These are phyloP conservation scores for Calliphora vicina DNA, from an alignment of 1,140 invertebrate genomes.

Conservation along the genomic window DNA sequence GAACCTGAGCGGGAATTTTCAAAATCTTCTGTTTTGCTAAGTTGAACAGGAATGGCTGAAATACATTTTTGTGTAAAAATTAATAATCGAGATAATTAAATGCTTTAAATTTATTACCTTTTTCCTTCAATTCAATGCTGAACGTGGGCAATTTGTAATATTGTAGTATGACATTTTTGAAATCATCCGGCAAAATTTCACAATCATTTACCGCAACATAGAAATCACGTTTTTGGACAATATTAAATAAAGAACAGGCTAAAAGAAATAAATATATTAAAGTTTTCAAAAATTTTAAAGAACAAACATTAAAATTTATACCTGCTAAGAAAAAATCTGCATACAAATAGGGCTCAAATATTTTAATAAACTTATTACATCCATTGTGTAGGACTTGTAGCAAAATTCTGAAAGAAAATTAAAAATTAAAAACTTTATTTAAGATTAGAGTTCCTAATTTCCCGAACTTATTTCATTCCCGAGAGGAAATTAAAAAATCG, in stretches of 20 bases:
- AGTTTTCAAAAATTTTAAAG: too few relatives aligned
- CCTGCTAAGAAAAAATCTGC: background rate
- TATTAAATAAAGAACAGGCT: background rate
- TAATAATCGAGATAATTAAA: too few relatives aligned
- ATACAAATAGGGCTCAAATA: background rate
- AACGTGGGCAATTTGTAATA: background rate
- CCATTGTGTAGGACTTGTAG: background rate
- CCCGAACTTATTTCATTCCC: too few relatives aligned
- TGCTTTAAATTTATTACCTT: background rate
- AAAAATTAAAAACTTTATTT: too few relatives aligned
- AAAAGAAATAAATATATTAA: background rate
- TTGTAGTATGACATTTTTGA: background rate
- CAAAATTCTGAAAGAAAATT: background rate
- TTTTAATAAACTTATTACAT: background rate
- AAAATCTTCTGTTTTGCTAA: too few relatives aligned
- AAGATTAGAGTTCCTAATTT: too few relatives aligned
- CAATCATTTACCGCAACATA: background rate
- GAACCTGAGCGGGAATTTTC: too few relatives aligned
- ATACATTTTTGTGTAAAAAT: too few relatives aligned
- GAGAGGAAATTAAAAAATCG: too few relatives aligned
- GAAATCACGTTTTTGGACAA: background rate
- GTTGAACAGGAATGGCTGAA: too few relatives aligned
- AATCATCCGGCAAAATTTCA: background rate
- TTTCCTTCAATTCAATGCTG: background rate
- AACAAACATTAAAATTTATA: background rate